Evolutionary conservation across 2,888 invertebrate genomes (phyloP), one percentile per base, ranked within the genome.

Genomic region (Drosophila atroscutellata): DNA sequence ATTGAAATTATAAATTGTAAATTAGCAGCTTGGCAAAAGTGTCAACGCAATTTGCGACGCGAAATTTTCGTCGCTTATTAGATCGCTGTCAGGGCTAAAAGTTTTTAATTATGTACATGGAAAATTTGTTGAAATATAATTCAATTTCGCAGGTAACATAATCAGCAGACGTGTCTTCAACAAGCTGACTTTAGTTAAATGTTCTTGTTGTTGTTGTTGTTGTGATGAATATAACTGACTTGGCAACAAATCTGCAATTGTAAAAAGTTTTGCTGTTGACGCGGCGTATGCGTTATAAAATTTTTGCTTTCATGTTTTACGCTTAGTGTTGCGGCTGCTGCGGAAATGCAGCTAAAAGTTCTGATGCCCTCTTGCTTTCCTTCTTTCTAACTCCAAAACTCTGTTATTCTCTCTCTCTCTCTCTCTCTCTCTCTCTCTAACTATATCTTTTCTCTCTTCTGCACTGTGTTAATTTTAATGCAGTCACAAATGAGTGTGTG

Each of bases 1-100:
- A 83, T 88, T 88, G 83, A 88, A 88, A 85, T 86, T 88, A 77
- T 83, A 79, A 86, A 81, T 83, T 81, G 69, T 72, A 69, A 77
- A 86, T 88, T 76, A 88, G 73, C 81, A 60, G 58, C 63, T 63
- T 50, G 42, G 62, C 30, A 60, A 59, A 69, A 60, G 55, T 66
- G 62, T 66, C 70, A 76, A 26, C 37, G 56, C 52, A 62, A 59
- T 55, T 64, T 59, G 34, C 51, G 49, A n/a, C 37, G 52, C 4
- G 49, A 28, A 75, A 74, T 55, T 65, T 73, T 37, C 30, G 56
- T 24, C 59, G 70, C 51, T 73, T 65, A 69, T 77, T 77, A 77
- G 64, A 72, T 72, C 51, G 63, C 67, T 60, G 81, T 64, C 83
- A 65, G 56, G 70, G 78, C 69, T 61, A 78, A 80, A 86, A 71